phyloP scores from a whole-genome alignment of 2,113 vertebrate genomes.

The Protobothrops flavoviridis region DNA sequence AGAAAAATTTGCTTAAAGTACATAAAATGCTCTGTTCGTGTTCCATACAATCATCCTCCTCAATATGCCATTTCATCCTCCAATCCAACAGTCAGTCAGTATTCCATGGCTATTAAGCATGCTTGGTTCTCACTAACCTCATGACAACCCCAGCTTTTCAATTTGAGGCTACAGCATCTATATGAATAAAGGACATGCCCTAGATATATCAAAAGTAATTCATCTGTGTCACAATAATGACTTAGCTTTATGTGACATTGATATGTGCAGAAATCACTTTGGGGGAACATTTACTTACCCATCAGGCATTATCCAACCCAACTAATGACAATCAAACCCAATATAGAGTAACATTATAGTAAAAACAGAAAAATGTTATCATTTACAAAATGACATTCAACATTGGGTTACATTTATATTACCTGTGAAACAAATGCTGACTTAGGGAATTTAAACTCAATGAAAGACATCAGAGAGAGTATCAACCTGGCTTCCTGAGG shows the following conservation, averaged over 20 bases:
- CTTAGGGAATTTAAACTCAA: too few relatives aligned
- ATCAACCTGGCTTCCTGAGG: too few relatives aligned
- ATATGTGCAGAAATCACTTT: not conserved
- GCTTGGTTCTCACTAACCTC: not conserved
- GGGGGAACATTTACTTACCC: not conserved
- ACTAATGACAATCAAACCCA: not conserved
- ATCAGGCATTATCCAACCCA: not conserved
- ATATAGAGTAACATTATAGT: not conserved
- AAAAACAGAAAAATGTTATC: not conserved
- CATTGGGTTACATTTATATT: too few relatives aligned
- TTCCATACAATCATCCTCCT: not conserved
- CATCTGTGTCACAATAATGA: not conserved
- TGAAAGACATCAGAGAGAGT: too few relatives aligned
- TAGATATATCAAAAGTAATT: not conserved
- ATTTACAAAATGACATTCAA: too few relatives aligned
- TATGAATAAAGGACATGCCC: not conserved
- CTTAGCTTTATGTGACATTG: not conserved
- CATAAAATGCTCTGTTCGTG: not conserved
- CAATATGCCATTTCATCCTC: not conserved
- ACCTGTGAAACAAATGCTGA: too few relatives aligned
- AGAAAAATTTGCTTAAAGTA: not conserved
- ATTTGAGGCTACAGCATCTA: not conserved
- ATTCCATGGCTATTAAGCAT: not conserved
- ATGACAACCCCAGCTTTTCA: not conserved
- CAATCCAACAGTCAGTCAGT: not conserved